Base-by-base conservation (phyloP, 2,888 invertebrate species). In the Catocala sponsa region DNA sequence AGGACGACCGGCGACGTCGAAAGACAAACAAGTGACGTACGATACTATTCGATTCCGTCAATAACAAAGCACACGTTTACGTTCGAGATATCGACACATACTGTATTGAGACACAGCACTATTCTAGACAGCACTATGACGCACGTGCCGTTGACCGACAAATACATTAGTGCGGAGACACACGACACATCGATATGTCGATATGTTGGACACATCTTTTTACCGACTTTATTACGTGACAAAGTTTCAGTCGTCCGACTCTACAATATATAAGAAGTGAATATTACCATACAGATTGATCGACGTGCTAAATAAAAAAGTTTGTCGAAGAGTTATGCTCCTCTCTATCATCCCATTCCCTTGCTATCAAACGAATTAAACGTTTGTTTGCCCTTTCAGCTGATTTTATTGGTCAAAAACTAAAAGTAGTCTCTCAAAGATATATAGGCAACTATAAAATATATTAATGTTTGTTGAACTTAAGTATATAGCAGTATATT, bases 261-360 rank as follows among this genome's bases (percentile, higher is more conserved):
- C 15, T 53, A 11, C 41, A 44, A 41, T 38, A 55, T 12, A 44
- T 48, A 48, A 46, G 12, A 60, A 49, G 42, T 25, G 52, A 55
- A 48, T 51, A 70, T 70, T 70, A 65, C 56, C 70, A 70, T 66
- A 60, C 59, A 62, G 55, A 70, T 59, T 55, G 66, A 66, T 70
- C 46, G 50, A 46, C 53, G 48, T 54, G 42, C 51, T 51, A 59
- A 57, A 66, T 56, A 38, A 62, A 63, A 65, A 68, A 70, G 62
- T 62, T 70, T 51, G 15, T 33, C 13, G n/a, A 46, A 48, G 48
- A 70, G 46, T 57, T 68, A 51, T n/a, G 38, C 2, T 42, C 38
- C 13, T 7, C 46, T n/a, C 46, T 12, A 6, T 11, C n/a, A n/a
- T 12, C 13, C 15, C 46, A 6, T 7, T 7, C 15, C 4, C 43